phyloP scores from a whole-genome alignment of 2,888 invertebrate genomes.

The Vanessa cardui region DNA sequence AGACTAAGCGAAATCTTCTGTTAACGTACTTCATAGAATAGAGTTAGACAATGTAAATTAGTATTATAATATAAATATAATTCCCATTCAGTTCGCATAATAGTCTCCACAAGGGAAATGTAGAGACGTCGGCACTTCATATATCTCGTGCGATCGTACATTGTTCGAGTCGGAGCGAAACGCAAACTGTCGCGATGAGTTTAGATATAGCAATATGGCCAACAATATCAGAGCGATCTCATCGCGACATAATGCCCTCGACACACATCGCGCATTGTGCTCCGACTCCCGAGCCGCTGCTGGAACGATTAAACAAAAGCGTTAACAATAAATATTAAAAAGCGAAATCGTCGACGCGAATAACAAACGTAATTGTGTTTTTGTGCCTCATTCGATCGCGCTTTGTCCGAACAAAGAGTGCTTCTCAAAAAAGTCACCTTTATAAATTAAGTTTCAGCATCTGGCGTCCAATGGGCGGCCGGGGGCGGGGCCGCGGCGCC shows the following conservation, averaged over 20 bases:
- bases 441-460: slow-evolving; percentile 80
- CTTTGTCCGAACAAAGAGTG: slow-evolving; percentile 75
- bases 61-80: background rate
- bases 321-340: slow-evolving; percentile 62
- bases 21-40: too few relatives aligned
- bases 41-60: background rate
- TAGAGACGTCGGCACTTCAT: background rate
- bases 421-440: slow-evolving; percentile 81
- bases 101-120: slow-evolving; percentile 10
- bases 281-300: slow-evolving; percentile 39
- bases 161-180: background rate
- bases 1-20: too few relatives aligned
- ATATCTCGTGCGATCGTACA: slow-evolving; percentile 8
- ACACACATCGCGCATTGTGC: slow-evolving; percentile 17
- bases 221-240: slow-evolving; percentile 46
- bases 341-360: slow-evolving; percentile 69
- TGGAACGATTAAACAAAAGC: slow-evolving; percentile 64
- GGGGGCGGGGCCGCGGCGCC: slow-evolving; percentile 61
- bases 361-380: slow-evolving; percentile 81
- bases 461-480: slow-evolving; percentile 60
- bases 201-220: slow-evolving; percentile 29
- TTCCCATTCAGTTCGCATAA: background rate
- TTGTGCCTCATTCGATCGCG: slow-evolving; percentile 73
- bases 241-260: slow-evolving; percentile 50
- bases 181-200: slow-evolving; percentile 29